Evolutionary conservation across 2,888 invertebrate genomes (phyloP).

Genomic region (Dysmachus trigonus): DNA sequence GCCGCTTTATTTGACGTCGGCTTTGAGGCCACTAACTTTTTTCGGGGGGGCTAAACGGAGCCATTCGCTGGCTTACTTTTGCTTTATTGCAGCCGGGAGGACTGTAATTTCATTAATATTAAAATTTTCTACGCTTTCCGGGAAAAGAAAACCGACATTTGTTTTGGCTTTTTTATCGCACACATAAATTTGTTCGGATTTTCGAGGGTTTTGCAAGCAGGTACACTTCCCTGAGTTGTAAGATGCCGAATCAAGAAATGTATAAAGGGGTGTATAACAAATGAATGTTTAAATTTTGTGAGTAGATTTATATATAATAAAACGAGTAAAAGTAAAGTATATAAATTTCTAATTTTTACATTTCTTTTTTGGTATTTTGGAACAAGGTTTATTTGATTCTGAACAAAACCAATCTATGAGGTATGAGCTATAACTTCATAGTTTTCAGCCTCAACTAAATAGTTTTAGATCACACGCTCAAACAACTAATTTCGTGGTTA

Average conservation of each 20-base stretch:
- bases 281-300: background rate
- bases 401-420: no score
- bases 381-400: no score
- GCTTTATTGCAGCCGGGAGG: background rate
- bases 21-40: background rate
- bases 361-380: no score
- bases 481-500: no score
- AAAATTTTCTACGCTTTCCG: background rate
- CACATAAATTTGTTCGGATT: background rate
- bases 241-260: background rate
- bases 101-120: background rate
- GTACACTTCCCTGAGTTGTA: background rate
- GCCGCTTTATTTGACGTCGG: background rate
- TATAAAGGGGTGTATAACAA: no score
- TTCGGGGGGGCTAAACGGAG: background rate
- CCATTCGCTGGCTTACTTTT: background rate
- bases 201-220: background rate
- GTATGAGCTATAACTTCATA: no score
- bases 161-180: background rate
- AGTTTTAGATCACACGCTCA: no score
- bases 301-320: background rate
- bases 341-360: no score
- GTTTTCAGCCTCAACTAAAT: no score
- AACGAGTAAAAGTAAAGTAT: no score
- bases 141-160: background rate